phyloP scores from a whole-genome alignment of 2,113 vertebrate species.

The Ceyx melanurus region DNA sequence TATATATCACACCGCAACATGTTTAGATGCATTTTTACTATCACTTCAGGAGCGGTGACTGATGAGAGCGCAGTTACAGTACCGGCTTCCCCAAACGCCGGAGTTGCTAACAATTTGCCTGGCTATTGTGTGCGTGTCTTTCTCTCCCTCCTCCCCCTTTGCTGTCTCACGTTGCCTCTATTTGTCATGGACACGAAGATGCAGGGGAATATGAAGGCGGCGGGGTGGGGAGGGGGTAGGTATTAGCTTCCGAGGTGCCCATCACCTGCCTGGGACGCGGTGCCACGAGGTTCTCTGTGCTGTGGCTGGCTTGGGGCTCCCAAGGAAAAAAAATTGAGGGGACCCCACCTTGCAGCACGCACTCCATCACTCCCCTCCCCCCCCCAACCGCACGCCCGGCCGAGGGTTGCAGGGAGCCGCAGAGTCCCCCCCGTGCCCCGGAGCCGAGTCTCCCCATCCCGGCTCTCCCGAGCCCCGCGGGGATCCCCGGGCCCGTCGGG shows the following conservation, averaged over 20 bases:
- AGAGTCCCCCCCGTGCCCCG: not conserved
- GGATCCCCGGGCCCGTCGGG: conserved; percentile 74
- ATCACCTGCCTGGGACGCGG: conserved; percentile 66
- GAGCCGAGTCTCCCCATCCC: not conserved
- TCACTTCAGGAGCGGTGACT: conserved; percentile 91
- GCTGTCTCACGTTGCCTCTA: conserved; percentile 8
- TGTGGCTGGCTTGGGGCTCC: conserved; percentile 73
- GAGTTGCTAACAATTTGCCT: conserved; percentile 60
- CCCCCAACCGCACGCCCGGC: conserved; percentile 21
- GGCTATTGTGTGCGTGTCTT: conserved; percentile 50
- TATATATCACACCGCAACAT: conserved; percentile 94
- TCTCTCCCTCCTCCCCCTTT: conserved; percentile 17
- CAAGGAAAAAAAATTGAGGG: conserved; percentile 51
- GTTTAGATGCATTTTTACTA: conserved; percentile 97
- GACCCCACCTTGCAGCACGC: conserved; percentile 69
- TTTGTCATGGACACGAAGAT: conserved; percentile 32
- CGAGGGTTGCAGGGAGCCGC: conserved; percentile 71
- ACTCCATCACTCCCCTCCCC: conserved; percentile 35
- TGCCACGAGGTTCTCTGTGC: conserved; percentile 60
- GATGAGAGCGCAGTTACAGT: conserved; percentile 84
- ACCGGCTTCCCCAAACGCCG: conserved; percentile 56
- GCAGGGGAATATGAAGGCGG: conserved; percentile 61
- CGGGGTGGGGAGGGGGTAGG: not conserved
- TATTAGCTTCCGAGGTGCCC: conserved; percentile 60
- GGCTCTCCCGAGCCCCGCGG: not conserved